A percentile compares a stretch with the other conserved stretches of the same genome.
These are phyloP conservation scores for Heterohyrax brucei DNA, from an alignment of 2,797 vertebrate species.

Conservation along the genomic window DNA sequence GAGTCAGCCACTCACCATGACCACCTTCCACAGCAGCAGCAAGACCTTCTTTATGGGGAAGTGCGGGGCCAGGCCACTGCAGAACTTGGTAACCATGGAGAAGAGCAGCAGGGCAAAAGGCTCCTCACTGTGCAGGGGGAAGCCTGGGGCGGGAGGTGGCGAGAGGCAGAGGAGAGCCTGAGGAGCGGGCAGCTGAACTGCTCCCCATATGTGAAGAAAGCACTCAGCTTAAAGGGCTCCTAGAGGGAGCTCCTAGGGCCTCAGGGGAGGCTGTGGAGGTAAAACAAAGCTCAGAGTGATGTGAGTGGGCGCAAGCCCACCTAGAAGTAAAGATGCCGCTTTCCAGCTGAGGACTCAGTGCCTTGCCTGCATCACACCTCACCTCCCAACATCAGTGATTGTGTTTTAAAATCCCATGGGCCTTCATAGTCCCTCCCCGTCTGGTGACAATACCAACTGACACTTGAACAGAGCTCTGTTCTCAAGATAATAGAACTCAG, in stretches of 20 bases:
- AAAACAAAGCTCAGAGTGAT: conserved; percentile 22
- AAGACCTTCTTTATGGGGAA: conserved; percentile 99
- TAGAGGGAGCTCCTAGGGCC: background rate
- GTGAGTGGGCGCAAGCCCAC: background rate
- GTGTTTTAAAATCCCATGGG: background rate
- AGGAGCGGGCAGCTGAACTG: background rate
- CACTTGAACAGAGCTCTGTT: conserved; percentile 44
- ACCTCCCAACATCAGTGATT: conserved; percentile 34
- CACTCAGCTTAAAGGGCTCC: background rate
- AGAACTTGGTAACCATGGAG: conserved; percentile 98
- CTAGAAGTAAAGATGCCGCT: conserved; percentile 11
- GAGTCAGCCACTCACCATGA: conserved; percentile 93
- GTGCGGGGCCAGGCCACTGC: conserved; percentile 96
- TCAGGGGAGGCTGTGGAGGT: background rate
- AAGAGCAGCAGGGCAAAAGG: conserved; percentile 97
- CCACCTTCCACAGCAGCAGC: conserved; percentile 97
- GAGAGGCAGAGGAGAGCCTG: conserved; percentile 18
- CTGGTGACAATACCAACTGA: conserved; percentile 14
- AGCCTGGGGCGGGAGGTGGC: conserved; percentile 92
- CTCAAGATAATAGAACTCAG: conserved; percentile 41
- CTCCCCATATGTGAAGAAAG: background rate
- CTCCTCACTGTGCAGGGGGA: conserved; percentile 94
- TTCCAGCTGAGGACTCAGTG: conserved; percentile 10
- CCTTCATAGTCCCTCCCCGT: conserved; percentile 37
- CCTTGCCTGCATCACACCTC: background rate